A percentile compares a stretch with the other conserved stretches of the same genome.
phyloP scores from a whole-genome alignment of 2,113 vertebrate species.

The Brienomyrus brachyistius region DNA sequence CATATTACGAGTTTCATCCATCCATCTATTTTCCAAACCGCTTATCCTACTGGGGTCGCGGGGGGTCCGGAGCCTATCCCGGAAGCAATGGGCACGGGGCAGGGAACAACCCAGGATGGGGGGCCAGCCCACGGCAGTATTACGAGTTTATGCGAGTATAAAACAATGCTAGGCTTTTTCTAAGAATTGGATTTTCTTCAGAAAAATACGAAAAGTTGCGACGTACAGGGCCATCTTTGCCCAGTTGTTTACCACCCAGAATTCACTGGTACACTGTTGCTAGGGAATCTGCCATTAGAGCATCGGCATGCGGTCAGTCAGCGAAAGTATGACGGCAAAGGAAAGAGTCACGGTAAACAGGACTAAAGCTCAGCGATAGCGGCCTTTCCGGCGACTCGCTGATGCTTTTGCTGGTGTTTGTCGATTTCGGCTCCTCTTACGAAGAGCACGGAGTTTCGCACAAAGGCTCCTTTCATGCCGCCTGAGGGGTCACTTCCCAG shows the following conservation, averaged over 20 bases:
- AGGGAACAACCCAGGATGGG: no score
- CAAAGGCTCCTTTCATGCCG: slow-evolving; percentile 32
- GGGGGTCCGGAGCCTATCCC: no score
- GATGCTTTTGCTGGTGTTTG: background rate
- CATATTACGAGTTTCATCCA: background rate
- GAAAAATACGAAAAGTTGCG: background rate
- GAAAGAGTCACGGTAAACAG: background rate
- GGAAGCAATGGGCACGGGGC: no score
- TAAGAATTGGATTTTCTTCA: background rate
- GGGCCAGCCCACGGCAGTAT: background rate
- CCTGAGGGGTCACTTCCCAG: slow-evolving; percentile 16
- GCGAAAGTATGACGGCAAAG: background rate
- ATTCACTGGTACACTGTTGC: background rate
- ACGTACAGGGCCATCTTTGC: background rate
- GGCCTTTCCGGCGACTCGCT: background rate
- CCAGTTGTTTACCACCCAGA: slow-evolving; percentile 3
- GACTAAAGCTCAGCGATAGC: background rate
- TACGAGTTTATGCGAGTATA: background rate
- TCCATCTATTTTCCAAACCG: no score
- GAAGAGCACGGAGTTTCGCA: slow-evolving; percentile 1
- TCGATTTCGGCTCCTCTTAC: background rate
- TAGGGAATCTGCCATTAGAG: background rate
- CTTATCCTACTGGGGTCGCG: no score
- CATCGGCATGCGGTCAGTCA: background rate
- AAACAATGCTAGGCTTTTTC: background rate